Percentiles rank a stretch among this genome's conserved stretches.
Conservation (phyloP, 2,797 vertebrate species). For the Diceros bicornis region DNA sequence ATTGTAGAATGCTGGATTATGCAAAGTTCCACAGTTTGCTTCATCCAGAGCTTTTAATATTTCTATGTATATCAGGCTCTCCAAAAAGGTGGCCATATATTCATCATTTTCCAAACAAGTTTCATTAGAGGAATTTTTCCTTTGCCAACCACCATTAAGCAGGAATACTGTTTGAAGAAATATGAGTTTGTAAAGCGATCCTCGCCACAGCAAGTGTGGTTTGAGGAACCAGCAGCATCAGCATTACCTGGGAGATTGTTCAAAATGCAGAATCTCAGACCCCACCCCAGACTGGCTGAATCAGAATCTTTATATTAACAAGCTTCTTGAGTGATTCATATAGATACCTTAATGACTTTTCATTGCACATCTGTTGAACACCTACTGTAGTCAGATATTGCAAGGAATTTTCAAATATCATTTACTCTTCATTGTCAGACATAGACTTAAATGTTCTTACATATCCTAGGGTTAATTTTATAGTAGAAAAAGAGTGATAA, state of each 20-base stretch:
- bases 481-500: background rate
- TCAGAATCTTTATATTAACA: slow-evolving; percentile 26
- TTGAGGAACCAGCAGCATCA: background rate
- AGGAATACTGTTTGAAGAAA: background rate
- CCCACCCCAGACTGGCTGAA: background rate
- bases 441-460: slow-evolving; percentile 5
- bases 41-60: background rate
- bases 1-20: background rate
- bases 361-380: background rate
- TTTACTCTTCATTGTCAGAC: slow-evolving; percentile 4
- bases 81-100: background rate
- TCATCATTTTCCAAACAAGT: slow-evolving; percentile 4
- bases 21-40: slow-evolving; percentile 4
- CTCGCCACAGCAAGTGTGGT: background rate
- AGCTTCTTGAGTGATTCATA: background rate
- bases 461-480: background rate
- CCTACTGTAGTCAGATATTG: background rate
- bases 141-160: background rate
- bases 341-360: slow-evolving; percentile 39
- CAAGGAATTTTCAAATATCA: slow-evolving; percentile 35
- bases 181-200: background rate
- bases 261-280: slow-evolving; percentile 1
- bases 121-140: background rate
- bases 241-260: background rate
- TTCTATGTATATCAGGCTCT: background rate